Evolutionary conservation across 2,113 vertebrate species (phyloP).

Genomic region (Podiceps cristatus): DNA sequence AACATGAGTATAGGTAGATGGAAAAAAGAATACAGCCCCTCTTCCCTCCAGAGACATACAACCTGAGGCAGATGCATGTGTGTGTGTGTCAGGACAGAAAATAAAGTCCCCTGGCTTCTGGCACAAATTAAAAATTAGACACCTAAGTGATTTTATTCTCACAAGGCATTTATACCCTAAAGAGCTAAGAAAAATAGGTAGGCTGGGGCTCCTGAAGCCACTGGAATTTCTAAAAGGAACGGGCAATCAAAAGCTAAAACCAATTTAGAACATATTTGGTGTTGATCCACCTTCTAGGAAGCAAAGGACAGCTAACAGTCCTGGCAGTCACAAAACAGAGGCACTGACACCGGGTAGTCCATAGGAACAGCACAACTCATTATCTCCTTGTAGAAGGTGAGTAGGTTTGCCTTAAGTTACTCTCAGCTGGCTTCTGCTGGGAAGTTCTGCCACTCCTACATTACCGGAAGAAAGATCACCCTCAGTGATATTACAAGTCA

Average conservation of each 20-base stretch:
- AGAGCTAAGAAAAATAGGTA: neutral
- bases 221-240: neutral
- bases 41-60: neutral
- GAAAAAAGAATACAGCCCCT: neutral
- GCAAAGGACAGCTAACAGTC: neutral
- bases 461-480: neutral
- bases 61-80: neutral
- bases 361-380: slow-evolving; percentile 3
- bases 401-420: neutral
- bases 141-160: neutral
- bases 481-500: neutral
- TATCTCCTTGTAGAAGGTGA: neutral
- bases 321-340: neutral
- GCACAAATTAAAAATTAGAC: neutral
- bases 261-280: neutral
- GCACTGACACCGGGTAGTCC: neutral
- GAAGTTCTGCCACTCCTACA: neutral
- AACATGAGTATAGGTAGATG: neutral
- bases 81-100: neutral
- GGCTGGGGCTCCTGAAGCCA: neutral
- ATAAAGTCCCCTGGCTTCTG: neutral
- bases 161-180: neutral
- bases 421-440: neutral
- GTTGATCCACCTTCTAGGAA: neutral
- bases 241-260: neutral